Percentiles rank a stretch among this genome's conserved stretches.
These are phyloP conservation scores for Thunnus maccoyii DNA, from an alignment of 2,113 vertebrate species.

Conservation along the genomic window DNA sequence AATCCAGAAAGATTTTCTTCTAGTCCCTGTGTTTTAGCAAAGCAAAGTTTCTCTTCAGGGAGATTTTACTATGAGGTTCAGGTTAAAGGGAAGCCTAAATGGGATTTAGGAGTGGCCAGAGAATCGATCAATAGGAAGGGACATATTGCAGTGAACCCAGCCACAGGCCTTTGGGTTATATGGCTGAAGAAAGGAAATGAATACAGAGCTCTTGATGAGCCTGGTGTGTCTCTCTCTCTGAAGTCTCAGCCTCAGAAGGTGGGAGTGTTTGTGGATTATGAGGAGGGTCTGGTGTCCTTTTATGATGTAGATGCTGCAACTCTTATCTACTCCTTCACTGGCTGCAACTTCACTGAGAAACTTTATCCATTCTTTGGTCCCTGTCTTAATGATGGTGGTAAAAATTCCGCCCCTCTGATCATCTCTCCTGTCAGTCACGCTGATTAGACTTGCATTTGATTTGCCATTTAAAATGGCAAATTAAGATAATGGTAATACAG, in stretches of 20 bases:
- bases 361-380: no score
- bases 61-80: conserved; percentile 34
- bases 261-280: no score
- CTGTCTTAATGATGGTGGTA: no score
- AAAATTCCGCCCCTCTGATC: not conserved
- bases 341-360: no score
- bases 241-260: no score
- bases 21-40: not conserved
- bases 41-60: conserved; percentile 13
- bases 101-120: conserved; percentile 1
- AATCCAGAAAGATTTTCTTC: not conserved
- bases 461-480: no score
- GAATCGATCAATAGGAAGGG: not conserved
- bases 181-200: conserved; percentile 5
- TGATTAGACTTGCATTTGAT: no score
- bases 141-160: not conserved
- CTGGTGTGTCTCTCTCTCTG: not conserved
- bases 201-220: conserved; percentile 11
- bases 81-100: not conserved
- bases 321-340: no score
- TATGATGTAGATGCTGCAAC: no score
- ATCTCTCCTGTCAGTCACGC: not conserved
- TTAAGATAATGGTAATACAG: no score
- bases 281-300: no score
- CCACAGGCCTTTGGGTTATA: not conserved